phyloP scores from a whole-genome alignment of 64 coral and sea anemone species.

The Exaiptasia diaphana region DNA sequence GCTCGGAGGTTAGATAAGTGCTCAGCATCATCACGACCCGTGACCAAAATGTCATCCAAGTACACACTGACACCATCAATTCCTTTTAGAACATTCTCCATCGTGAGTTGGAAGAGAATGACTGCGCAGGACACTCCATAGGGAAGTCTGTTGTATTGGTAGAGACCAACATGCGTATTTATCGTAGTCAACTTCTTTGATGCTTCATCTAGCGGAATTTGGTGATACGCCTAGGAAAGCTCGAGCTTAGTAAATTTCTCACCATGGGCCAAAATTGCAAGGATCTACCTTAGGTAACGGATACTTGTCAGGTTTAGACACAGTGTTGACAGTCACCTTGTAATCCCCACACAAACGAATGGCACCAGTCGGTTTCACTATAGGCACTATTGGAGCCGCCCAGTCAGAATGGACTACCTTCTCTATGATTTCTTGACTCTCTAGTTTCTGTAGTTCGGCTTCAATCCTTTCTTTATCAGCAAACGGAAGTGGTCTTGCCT shows the following conservation, averaged over 20 bases:
- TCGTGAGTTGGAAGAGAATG: slow-evolving; percentile 19
- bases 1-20: slow-evolving; percentile 20
- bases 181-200: slow-evolving; percentile 27
- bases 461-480: slow-evolving; percentile 4
- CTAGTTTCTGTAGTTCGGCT: background rate
- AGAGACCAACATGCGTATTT: slow-evolving; percentile 27
- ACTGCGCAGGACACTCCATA: slow-evolving; percentile 36
- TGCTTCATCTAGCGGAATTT: slow-evolving; percentile 12
- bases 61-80: slow-evolving; percentile 21
- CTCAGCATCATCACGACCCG: slow-evolving; percentile 22
- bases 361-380: background rate
- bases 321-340: slow-evolving; percentile 20
- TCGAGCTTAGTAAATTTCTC: slow-evolving; percentile 40
- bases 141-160: slow-evolving; percentile 14
- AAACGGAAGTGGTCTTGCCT: slow-evolving; percentile 23
- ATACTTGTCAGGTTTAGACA: background rate
- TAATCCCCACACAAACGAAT: background rate
- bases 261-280: slow-evolving; percentile 4
- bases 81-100: slow-evolving; percentile 40
- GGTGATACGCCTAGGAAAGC: slow-evolving; percentile 33
- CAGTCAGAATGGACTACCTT: background rate
- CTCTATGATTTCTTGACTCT: background rate
- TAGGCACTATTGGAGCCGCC: background rate
- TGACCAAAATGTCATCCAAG: slow-evolving; percentile 18
- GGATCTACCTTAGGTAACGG: background rate